Evolutionary conservation across 2,888 invertebrate genomes (phyloP).

Genomic region (Erynnis tages): DNA sequence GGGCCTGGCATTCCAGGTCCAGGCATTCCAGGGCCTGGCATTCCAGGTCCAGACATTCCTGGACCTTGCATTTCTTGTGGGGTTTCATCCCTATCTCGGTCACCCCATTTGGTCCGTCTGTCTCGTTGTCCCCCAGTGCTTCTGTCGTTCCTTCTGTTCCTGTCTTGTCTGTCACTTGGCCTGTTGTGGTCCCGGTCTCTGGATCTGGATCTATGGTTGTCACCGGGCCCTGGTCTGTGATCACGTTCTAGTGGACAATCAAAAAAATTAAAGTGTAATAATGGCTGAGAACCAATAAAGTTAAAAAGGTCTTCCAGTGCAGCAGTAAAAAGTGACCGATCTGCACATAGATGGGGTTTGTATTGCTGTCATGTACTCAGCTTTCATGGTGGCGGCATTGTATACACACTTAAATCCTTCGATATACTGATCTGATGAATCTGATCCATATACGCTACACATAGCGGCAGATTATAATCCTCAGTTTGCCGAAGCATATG

Average conservation of each 20-base stretch:
- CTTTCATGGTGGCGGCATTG: no score
- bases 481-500: no score
- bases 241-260: not conserved
- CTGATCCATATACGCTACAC: no score
- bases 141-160: slow-evolving; percentile 26
- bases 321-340: no score
- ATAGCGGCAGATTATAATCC: no score
- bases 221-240: slow-evolving; percentile 33
- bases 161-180: slow-evolving; percentile 33
- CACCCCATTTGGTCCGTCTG: slow-evolving; percentile 45
- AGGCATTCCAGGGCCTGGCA: not conserved
- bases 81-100: slow-evolving; percentile 30
- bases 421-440: no score
- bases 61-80: not conserved
- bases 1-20: not conserved
- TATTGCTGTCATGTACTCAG: no score
- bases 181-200: slow-evolving; percentile 38
- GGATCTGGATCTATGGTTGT: slow-evolving; percentile 3
- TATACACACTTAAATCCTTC: no score
- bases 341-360: no score
- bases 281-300: no score
- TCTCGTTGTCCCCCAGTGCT: slow-evolving; percentile 33
- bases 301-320: no score
- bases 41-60: not conserved
- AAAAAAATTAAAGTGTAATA: not conserved